These are phyloP conservation scores for Forbesichthys agassizii DNA, from an alignment of 2,113 vertebrate species.

Conservation along the genomic window DNA sequence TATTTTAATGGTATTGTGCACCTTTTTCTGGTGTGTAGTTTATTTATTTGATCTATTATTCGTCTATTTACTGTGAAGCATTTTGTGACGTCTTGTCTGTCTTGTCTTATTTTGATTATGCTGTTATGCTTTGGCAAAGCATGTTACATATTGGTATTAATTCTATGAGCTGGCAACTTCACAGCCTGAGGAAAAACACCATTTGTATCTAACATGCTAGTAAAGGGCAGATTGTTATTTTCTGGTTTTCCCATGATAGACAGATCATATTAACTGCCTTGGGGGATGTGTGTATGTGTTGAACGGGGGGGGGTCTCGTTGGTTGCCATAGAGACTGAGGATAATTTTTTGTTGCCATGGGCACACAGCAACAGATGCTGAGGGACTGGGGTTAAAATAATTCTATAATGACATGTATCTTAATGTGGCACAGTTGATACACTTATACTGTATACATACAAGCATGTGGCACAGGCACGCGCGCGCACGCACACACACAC, in stretches of 20 bases:
- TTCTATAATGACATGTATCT: slow-evolving; percentile 10
- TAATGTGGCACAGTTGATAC: background rate
- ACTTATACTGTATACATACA: slow-evolving; percentile 1
- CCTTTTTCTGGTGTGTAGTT: no score
- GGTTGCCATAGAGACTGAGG: slow-evolving; percentile 63
- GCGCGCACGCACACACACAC: background rate
- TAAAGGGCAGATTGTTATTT: slow-evolving; percentile 31
- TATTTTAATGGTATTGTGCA: no score
- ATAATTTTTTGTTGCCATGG: slow-evolving; percentile 61
- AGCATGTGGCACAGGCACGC: background rate
- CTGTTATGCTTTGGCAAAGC: no score
- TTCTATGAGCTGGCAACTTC: background rate
- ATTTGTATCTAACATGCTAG: slow-evolving; percentile 7
- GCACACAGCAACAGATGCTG: slow-evolving; percentile 62
- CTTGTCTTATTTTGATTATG: no score
- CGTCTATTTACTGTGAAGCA: no score
- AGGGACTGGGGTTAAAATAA: slow-evolving; percentile 29
- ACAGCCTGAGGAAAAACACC: background rate
- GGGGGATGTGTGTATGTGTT: slow-evolving; percentile 1
- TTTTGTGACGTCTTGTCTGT: no score
- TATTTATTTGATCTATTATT: no score
- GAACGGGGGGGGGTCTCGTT: background rate
- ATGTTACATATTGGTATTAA: background rate
- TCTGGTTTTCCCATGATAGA: background rate
- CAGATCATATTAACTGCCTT: slow-evolving; percentile 17